Evolutionary conservation across 2,113 vertebrate genomes (phyloP).

Genomic region (Epinephelus lanceolatus): DNA sequence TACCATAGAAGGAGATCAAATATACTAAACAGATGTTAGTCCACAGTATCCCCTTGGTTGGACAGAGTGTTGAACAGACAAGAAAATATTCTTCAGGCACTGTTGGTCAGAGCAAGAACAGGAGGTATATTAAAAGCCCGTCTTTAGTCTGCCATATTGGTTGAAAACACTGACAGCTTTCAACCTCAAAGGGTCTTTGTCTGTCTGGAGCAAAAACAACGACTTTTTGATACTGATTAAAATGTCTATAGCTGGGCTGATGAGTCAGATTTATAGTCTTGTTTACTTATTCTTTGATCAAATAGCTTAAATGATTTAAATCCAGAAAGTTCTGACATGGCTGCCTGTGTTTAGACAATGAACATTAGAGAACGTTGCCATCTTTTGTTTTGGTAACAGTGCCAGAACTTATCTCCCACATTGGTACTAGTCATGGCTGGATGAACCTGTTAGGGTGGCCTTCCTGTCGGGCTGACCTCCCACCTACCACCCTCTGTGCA

Average conservation of each 20-base stretch:
- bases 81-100: not conserved
- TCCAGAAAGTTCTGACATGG: not conserved
- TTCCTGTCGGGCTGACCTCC: too few relatives aligned
- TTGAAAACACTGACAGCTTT: not conserved
- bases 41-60: not conserved
- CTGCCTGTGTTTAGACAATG: not conserved
- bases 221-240: too few relatives aligned
- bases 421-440: not conserved
- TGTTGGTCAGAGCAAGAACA: not conserved
- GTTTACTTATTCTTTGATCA: not conserved
- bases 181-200: not conserved
- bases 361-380: not conserved
- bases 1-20: not conserved
- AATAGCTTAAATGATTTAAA: too few relatives aligned
- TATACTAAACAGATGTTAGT: not conserved
- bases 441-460: not conserved
- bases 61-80: not conserved
- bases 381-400: not conserved
- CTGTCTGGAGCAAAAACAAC: too few relatives aligned
- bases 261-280: not conserved
- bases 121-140: not conserved
- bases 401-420: not conserved
- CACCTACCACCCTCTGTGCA: not conserved
- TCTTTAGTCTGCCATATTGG: not conserved
- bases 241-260: not conserved